Evolutionary conservation across 2,797 vertebrate genomes (phyloP), one percentile per base, ranked within the genome.

Genomic region (Cynopterus sphinx): DNA sequence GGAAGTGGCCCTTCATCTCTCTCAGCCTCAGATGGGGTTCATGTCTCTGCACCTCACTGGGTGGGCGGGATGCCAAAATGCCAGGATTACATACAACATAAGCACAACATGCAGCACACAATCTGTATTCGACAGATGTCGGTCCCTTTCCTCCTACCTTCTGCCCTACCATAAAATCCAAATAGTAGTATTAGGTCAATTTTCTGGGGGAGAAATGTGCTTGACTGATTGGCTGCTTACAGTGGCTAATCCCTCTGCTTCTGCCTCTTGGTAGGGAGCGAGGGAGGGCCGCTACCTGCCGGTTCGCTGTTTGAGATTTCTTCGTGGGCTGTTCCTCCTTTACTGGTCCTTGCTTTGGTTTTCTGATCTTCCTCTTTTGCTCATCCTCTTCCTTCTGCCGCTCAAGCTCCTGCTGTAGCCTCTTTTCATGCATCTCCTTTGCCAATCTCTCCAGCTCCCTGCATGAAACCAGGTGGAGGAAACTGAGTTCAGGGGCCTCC

Each of bases 331-430:
- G 4, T 0, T 98, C 98, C 0, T 99, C 99, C 97, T 98, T 99
- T 0, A 1, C 26, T 0, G 49, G 28, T 49, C 97, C 98, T 51
- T 13, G 98, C 94, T 98, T 99, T n/a, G 84, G 96, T 67, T 96
- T 99, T 91, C 97, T 99, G 59, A 12, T 86, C 86, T 97, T 99
- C 96, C 98, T 98, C 95, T 96, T 99, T 89, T 98, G n/a, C 63
- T 99, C 98, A 31, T 99, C 99, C 31, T 99, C 98, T 94, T 98
- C 98, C 83, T 94, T 98, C 73, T 98, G 95, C 67, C 90, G 98
- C 92, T 98, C 98, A 16, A 98, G 85, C 84, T 99, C 98, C 91
- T 98, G 98, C 91, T 97, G 98, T 0, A 98, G 97, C 96, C 93
- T 99, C 95, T 97, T 98, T 67, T 99, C 98, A 6, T 99, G 98